Evolutionary conservation across 2,113 vertebrate species (phyloP), one percentile per base, ranked within the genome.

Genomic region (Nicator chloris): DNA sequence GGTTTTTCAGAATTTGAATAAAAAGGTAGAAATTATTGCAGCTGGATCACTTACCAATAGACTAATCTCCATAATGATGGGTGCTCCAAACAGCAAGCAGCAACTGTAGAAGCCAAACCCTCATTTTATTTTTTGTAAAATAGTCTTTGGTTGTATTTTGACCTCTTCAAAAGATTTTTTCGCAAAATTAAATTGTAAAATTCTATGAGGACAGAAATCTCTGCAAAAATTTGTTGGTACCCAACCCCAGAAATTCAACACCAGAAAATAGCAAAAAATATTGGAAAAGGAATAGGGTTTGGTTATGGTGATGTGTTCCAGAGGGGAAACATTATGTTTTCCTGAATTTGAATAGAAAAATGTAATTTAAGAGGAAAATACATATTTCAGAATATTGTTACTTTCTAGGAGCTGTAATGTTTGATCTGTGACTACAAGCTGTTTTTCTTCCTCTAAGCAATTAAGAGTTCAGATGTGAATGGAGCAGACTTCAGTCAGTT

Each of bases 51-150:
- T 71, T 50, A 82, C 8, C 7, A 61, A 11, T 9, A 82, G 14
- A 17, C 5, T 60, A 42, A 6, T 53, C 13, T 78, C 22, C 5
- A 0, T 12, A 86, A 57, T 37, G 22, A 50, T 12, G 9, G 11
- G 42, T 73, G 4, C 4, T 66, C 3, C 11, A 37, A 20, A 53
- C 3, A 51, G 40, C 8, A 51, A 77, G 22, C 2, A 35, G 2
- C 0, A 27, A 13, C 13, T 9, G 2, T 10, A 73, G 31, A 64
- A 91, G 61, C 2, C 3, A 51, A 86, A 33, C 0, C 0, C 0
- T 30, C 4, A 47, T 13, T 61, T 57, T 42, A 9, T 59, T 71
- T 83, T 59, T 20, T 63, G 9, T 54, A 30, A 81, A 59, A 53
- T 3, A 63, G 18, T 22, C 6, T 85, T 78, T 59, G 3, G 5